Conservation (phyloP, 1,140 invertebrate genomes). For the Saccostrea glomerata region DNA sequence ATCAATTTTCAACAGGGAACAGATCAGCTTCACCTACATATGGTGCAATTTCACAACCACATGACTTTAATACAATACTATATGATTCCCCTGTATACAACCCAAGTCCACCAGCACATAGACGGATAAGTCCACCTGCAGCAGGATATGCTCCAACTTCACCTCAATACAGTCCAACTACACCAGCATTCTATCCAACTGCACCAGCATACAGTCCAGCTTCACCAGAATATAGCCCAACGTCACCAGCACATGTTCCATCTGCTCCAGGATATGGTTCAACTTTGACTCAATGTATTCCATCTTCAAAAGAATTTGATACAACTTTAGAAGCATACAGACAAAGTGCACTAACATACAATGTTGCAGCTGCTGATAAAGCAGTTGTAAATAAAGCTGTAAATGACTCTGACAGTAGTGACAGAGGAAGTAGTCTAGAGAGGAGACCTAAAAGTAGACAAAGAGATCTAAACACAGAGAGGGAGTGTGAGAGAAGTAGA, state of each 20-base stretch:
- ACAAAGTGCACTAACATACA: not conserved
- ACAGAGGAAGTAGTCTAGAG: not conserved
- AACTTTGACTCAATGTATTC: not conserved
- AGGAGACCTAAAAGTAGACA: not conserved
- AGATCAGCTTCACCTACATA: not conserved
- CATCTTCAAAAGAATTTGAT: not conserved
- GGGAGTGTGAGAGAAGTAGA: not conserved
- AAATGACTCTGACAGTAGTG: not conserved
- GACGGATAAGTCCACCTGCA: too few relatives aligned
- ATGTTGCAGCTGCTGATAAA: too few relatives aligned
- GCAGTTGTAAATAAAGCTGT: not conserved
- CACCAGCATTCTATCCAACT: slow-evolving; percentile 15
- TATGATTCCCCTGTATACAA: not conserved
- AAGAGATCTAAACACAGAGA: not conserved
- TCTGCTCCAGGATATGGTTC: not conserved
- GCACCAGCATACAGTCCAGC: slow-evolving; percentile 8
- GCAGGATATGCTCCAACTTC: not conserved
- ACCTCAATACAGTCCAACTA: slow-evolving; percentile 25
- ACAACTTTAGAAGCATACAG: not conserved
- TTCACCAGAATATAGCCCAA: not conserved
- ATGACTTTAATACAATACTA: not conserved
- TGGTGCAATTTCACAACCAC: not conserved
- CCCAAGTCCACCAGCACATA: not conserved
- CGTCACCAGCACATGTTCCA: not conserved
- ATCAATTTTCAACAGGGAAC: not conserved